Percentiles rank a stretch among this genome's conserved stretches.
phyloP scores from a whole-genome alignment of 2,888 invertebrate species.

The Orthosia incerta region DNA sequence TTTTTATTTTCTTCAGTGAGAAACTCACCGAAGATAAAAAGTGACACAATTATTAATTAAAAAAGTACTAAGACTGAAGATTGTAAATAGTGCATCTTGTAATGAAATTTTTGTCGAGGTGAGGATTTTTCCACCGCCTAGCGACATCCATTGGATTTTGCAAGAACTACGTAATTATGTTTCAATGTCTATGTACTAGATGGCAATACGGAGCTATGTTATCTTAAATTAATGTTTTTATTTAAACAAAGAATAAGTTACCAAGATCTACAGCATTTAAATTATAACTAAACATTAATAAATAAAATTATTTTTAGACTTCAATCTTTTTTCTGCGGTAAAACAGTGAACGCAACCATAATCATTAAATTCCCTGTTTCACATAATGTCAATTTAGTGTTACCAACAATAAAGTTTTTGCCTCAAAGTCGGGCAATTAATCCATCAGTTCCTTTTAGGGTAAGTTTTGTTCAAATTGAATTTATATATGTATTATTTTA shows the following conservation, averaged over 20 bases:
- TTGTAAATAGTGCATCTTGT: constrained; percentile 34
- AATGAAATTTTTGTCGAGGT: constrained; percentile 10
- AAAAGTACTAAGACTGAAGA: constrained; percentile 38
- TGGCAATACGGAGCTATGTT: constrained; percentile 2
- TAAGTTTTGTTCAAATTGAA: too few species aligned
- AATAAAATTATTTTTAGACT: rapidly evolving
- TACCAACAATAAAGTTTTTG: constrained; percentile 36
- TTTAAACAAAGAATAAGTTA: background rate
- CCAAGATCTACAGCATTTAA: background rate
- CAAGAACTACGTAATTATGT: background rate
- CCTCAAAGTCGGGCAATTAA: constrained; percentile 7
- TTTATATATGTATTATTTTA: too few species aligned
- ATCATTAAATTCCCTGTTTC: constrained; percentile 52
- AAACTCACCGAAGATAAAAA: constrained; percentile 51
- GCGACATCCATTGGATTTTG: constrained; percentile 32
- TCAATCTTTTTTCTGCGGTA: background rate
- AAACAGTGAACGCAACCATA: constrained; percentile 56
- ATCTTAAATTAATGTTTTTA: background rate
- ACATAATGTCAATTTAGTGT: constrained; percentile 70
- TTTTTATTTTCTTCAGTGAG: constrained; percentile 49
- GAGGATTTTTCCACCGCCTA: background rate
- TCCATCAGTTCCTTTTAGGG: background rate
- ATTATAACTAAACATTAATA: background rate
- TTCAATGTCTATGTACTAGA: background rate
- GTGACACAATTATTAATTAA: constrained; percentile 60